phyloP scores from a whole-genome alignment of 2,113 vertebrate species.

The Oceanodroma tethys region DNA sequence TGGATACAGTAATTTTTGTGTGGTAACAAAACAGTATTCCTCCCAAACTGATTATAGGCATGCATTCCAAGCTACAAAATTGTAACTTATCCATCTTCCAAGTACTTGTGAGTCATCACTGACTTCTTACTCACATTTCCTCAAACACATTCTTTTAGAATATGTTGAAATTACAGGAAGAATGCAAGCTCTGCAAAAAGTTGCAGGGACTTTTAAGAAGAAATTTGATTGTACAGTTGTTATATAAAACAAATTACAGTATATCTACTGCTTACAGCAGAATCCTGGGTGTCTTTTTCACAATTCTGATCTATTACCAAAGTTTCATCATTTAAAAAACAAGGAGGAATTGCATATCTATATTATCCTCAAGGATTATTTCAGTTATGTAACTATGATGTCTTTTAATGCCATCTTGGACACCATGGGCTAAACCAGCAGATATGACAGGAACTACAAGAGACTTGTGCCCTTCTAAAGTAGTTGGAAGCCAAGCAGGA shows the following conservation, averaged over 20 bases:
- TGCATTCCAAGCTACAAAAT: constrained; percentile 38
- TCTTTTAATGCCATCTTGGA: not conserved
- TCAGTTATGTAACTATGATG: not conserved
- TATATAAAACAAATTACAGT: not conserved
- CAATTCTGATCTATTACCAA: not conserved
- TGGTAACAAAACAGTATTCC: constrained; percentile 13
- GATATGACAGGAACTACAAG: not conserved
- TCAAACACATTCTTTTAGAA: constrained; percentile 74
- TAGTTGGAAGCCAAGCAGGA: not conserved
- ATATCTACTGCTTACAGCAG: not conserved
- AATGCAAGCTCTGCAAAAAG: constrained; percentile 71
- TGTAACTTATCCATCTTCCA: constrained; percentile 63
- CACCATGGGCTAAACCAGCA: not conserved
- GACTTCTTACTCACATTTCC: constrained; percentile 78
- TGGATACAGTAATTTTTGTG: not conserved
- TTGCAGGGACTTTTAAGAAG: not conserved
- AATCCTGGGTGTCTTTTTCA: not conserved
- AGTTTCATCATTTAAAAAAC: not conserved
- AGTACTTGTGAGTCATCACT: constrained; percentile 72
- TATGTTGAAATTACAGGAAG: constrained; percentile 72
- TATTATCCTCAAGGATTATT: not conserved
- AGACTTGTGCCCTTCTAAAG: not conserved
- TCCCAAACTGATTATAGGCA: constrained; percentile 42
- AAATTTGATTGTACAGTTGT: not conserved
- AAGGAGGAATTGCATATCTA: not conserved